Evolutionary conservation across 2,888 invertebrate genomes (phyloP), one percentile per base, ranked within the genome.

Genomic region (Lasioglossum marginatum): DNA sequence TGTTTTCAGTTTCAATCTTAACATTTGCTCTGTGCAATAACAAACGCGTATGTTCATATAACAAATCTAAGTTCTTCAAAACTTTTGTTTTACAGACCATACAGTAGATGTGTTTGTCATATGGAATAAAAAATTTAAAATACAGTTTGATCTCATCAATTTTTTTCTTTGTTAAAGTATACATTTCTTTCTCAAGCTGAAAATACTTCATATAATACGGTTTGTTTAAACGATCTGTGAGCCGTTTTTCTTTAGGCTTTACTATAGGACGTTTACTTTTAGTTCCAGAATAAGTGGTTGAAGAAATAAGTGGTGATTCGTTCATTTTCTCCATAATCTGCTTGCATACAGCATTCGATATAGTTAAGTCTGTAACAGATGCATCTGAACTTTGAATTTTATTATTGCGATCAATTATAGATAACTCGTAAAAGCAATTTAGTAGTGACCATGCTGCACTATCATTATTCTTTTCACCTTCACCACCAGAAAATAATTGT

Each of bases 41-140:
- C 4, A 31, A 23, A 63, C 27, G 43, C 27, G 80, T 27, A 40
- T 89, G 89, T 34, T 87, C 83, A 14, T 82, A 85, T 34, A 86
- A 63, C 4, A 19, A 1, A 10, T 81, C 31, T 27, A 77, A 23
- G 27, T 85, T 60, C 19, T 27, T 40, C 0, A 52, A 34, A 37
- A 81, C 19, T 1, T 2, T 34, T 31, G 5, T 10, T 8, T 84
- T 31, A 34, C 89, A 89, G 8, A 31, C 45, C 16, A 86, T 37
- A 10, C 89, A 89, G n/a, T 74, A 74, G 14, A 34, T 45, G 12
- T 66, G 1, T 37, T 34, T 45, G 5, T 14, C 1, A 14, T 0
- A 2, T 0, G 52, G 72, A 14, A 75, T 5, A 52, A 81, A 14
- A 40, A 85, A 60, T 73, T 37, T 23, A 2, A 83, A 74, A 81